These are phyloP conservation scores for Drosophila koepferae DNA, from an alignment of 2,888 invertebrate genomes.

Conservation along the genomic window DNA sequence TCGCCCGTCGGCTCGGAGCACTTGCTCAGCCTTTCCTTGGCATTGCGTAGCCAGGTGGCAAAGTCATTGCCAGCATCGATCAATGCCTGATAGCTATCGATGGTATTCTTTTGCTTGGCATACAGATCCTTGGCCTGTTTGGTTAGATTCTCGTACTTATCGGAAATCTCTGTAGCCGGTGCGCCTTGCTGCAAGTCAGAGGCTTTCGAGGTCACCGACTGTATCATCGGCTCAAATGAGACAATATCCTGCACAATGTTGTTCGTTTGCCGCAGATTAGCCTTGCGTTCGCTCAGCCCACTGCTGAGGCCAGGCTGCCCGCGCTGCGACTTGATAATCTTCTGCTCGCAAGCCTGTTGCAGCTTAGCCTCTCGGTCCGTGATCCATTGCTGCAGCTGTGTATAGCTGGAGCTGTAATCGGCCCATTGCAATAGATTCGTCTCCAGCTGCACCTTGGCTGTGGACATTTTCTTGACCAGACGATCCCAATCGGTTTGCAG, in stretches of 20 bases:
- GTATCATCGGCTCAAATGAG: conserved; percentile 98
- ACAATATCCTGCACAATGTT: conserved; percentile 98
- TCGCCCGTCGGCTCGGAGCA: conserved; percentile 97
- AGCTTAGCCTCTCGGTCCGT: conserved; percentile 96
- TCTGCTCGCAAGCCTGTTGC: conserved; percentile 95
- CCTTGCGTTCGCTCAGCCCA: conserved; percentile 93
- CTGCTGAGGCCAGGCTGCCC: conserved; percentile 92
- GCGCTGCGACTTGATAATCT: conserved; percentile 91
- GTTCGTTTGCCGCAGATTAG: conserved; percentile 95
- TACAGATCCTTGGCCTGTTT: conserved; percentile 96
- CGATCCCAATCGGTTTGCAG: conserved; percentile 97
- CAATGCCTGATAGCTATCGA: conserved; percentile 95
- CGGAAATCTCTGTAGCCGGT: conserved; percentile 96
- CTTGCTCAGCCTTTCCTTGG: conserved; percentile 95
- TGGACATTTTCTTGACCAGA: conserved; percentile 95
- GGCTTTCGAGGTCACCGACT: conserved; percentile 96
- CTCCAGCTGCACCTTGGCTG: conserved; percentile 95
- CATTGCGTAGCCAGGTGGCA: conserved; percentile 95
- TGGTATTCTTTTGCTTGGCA: conserved; percentile 94
- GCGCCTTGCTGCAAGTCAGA: conserved; percentile 96
- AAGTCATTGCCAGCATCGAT: conserved; percentile 96
- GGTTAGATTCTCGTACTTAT: conserved; percentile 94
- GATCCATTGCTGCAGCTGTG: conserved; percentile 97
- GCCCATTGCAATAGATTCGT: conserved; percentile 97
- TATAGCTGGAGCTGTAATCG: conserved; percentile 96